Percentiles rank a stretch among this genome's conserved stretches.
Conservation (phyloP, 2,888 invertebrate genomes). For the Caenorhabditis sulstoni region DNA sequence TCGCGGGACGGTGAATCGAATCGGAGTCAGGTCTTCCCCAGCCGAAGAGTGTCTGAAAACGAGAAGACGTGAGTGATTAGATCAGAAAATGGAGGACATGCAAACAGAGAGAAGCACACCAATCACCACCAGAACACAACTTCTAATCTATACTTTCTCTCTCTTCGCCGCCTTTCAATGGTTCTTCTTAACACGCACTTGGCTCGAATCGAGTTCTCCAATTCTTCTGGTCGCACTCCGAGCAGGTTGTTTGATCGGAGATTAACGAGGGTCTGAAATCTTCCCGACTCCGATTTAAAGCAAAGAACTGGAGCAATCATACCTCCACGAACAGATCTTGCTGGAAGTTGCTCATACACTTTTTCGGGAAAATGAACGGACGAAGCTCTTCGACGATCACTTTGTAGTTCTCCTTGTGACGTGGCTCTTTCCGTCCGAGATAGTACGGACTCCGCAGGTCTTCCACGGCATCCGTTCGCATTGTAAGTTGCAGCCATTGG, state of each 20-base stretch:
- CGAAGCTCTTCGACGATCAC: slow-evolving; percentile 54
- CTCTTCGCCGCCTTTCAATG: slow-evolving; percentile 12
- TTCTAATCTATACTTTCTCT: slow-evolving; percentile 42
- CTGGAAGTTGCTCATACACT: slow-evolving; percentile 46
- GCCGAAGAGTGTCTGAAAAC: slow-evolving; percentile 14
- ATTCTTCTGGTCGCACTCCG: slow-evolving; percentile 28
- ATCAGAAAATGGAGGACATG: neutral
- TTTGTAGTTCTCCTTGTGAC: slow-evolving; percentile 46
- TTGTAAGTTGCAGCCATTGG: slow-evolving; percentile 55
- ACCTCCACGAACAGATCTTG: slow-evolving; percentile 54
- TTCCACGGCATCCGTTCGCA: slow-evolving; percentile 48
- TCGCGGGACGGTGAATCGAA: slow-evolving; percentile 35
- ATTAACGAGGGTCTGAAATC: slow-evolving; percentile 54
- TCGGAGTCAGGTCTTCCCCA: slow-evolving; percentile 38
- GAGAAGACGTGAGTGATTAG: no score
- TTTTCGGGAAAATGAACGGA: slow-evolving; percentile 47
- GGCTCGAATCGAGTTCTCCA: slow-evolving; percentile 42
- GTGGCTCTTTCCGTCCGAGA: slow-evolving; percentile 51
- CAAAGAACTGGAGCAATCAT: neutral
- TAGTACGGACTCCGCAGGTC: slow-evolving; percentile 61
- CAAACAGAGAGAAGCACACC: slow-evolving; percentile 7
- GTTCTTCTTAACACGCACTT: slow-evolving; percentile 44
- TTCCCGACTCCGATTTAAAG: neutral
- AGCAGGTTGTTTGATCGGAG: slow-evolving; percentile 28
- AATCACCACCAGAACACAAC: neutral